Conservation (phyloP, 2,797 vertebrate genomes). For the Sebastolobus alascanus region DNA sequence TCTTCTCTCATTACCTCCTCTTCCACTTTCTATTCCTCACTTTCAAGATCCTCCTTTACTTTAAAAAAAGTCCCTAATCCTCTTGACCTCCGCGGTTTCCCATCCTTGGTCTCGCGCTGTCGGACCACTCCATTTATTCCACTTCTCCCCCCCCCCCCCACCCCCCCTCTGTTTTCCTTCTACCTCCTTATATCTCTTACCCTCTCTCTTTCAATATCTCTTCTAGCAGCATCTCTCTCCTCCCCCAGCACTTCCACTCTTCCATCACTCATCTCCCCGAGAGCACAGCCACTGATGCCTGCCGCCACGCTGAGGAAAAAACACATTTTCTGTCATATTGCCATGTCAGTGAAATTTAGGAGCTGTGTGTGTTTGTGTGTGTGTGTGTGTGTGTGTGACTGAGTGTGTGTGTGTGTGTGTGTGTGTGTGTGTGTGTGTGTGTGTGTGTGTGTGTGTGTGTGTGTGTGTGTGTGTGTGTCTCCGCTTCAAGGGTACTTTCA, state of each 20-base stretch:
- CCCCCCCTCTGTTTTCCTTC: constrained; percentile 7
- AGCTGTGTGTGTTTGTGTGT: constrained; percentile 44
- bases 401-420: no score
- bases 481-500: constrained; percentile 82
- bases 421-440: no score
- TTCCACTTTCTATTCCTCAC: constrained; percentile 9
- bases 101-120: constrained; percentile 6
- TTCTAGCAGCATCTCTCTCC: constrained; percentile 44
- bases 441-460: constrained; percentile 35
- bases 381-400: no score
- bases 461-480: constrained; percentile 39
- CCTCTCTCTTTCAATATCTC: constrained; percentile 37
- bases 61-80: constrained; percentile 30
- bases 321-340: constrained; percentile 81
- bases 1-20: constrained; percentile 26
- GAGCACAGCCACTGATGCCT: constrained; percentile 69
- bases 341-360: constrained; percentile 85
- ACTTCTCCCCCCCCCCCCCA: no score
- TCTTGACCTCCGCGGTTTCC: constrained; percentile 49
- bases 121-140: constrained; percentile 30
- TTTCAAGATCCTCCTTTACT: constrained; percentile 11
- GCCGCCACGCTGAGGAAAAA: constrained; percentile 65
- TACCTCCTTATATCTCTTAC: constrained; percentile 9
- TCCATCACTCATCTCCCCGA: constrained; percentile 70
- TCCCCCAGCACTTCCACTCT: constrained; percentile 54